Conservation (phyloP, 1,140 invertebrate genomes). For the Drosophila leontia region DNA sequence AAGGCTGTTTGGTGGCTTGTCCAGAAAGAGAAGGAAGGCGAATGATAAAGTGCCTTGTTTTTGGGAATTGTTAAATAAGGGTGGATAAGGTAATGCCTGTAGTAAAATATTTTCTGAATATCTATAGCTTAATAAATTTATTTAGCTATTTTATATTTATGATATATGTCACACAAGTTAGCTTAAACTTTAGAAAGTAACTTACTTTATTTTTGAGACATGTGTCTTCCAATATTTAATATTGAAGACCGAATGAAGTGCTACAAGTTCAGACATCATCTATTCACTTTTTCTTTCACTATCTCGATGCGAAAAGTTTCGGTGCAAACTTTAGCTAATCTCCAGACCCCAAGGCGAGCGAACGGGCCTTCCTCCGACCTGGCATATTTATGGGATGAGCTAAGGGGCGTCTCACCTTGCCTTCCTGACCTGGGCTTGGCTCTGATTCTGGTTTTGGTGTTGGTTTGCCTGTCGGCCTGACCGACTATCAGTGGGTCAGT, state of each 20-base stretch:
- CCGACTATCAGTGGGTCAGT: constrained; percentile 69
- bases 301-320: constrained; percentile 40
- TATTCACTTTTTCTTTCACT: constrained; percentile 48
- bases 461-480: background rate
- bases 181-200: no score
- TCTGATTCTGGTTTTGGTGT: constrained; percentile 3
- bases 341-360: constrained; percentile 31
- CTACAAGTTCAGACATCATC: constrained; percentile 4
- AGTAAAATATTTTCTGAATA: background rate
- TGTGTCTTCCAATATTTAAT: background rate
- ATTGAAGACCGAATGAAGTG: background rate
- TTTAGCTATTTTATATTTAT: no score
- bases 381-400: constrained; percentile 58
- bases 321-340: constrained; percentile 38
- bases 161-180: background rate
- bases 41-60: constrained; percentile 12
- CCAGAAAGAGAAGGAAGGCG: background rate
- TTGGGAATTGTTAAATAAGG: background rate
- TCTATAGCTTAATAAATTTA: background rate
- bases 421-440: constrained; percentile 53
- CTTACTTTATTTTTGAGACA: background rate
- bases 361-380: background rate
- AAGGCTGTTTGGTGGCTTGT: background rate
- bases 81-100: background rate
- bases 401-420: constrained; percentile 49